phyloP scores from a whole-genome alignment of 2,113 vertebrate species.

The Semnornis frantzii region DNA sequence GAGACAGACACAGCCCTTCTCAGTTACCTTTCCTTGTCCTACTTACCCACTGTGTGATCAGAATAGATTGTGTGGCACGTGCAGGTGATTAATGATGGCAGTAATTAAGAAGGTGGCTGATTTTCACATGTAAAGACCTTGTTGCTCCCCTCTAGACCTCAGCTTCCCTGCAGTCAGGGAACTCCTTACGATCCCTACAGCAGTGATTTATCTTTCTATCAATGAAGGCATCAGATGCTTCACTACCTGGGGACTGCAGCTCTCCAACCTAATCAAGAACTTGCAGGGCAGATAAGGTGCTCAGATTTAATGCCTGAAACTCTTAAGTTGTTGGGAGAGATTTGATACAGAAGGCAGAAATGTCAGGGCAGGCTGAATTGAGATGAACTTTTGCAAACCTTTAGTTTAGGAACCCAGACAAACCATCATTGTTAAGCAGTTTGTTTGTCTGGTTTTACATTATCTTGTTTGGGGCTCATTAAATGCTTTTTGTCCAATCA shows the following conservation, averaged over 20 bases:
- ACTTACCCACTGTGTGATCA: not conserved
- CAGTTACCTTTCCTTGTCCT: not conserved
- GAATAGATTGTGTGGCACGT: fast-evolving
- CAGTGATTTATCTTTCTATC: conserved; percentile 33
- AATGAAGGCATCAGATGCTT: not conserved
- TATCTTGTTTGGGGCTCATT: not conserved
- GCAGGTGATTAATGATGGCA: not conserved
- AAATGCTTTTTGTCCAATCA: not conserved
- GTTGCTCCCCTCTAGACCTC: not conserved
- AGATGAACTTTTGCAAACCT: not conserved
- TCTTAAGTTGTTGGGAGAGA: not conserved
- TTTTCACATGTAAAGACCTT: not conserved
- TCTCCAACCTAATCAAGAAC: not conserved
- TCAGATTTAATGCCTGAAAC: not conserved
- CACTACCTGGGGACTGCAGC: not conserved
- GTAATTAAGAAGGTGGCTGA: conserved; percentile 19
- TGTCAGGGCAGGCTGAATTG: not conserved
- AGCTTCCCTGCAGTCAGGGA: not conserved
- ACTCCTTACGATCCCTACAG: not conserved
- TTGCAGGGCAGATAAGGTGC: not conserved
- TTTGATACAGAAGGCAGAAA: not conserved
- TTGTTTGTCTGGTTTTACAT: not conserved
- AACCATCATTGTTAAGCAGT: not conserved
- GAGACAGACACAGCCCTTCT: not conserved
- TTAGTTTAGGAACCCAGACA: not conserved